phyloP scores from a whole-genome alignment of 1,140 invertebrate species.

The Drosophila watanabei region DNA sequence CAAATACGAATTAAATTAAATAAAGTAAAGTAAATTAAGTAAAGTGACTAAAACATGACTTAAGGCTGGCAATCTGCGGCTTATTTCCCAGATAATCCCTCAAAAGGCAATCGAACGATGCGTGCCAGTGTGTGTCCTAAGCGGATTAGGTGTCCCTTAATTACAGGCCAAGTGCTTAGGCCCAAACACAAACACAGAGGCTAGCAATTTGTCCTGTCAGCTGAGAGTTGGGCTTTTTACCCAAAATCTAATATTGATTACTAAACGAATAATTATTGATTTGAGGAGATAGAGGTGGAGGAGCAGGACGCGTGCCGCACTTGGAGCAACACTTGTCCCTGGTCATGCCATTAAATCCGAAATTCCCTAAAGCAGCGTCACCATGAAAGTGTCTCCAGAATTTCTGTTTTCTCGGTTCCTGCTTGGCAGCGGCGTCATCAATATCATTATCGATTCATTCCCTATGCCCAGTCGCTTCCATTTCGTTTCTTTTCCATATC shows the following conservation, averaged over 20 bases:
- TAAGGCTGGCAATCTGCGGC: slow-evolving; percentile 3
- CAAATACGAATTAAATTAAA: not conserved
- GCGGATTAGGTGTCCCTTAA: slow-evolving; percentile 50
- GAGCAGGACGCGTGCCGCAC: not conserved
- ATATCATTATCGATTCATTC: slow-evolving; percentile 49
- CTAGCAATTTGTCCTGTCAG: slow-evolving; percentile 16
- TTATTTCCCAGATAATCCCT: slow-evolving; percentile 19
- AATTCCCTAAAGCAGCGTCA: not conserved
- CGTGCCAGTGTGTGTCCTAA: slow-evolving; percentile 24
- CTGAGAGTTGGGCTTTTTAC: slow-evolving; percentile 4
- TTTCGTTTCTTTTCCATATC: slow-evolving; percentile 51
- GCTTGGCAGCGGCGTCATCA: slow-evolving; percentile 39
- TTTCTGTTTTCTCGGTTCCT: not conserved
- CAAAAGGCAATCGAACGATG: slow-evolving; percentile 7
- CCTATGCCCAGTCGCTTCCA: slow-evolving; percentile 23
- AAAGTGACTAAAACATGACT: slow-evolving; percentile 25
- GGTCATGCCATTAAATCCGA: slow-evolving; percentile 31
- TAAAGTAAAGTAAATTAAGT: not conserved
- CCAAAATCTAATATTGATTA: slow-evolving; percentile 47
- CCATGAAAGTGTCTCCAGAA: slow-evolving; percentile 5
- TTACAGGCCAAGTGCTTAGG: slow-evolving; percentile 31
- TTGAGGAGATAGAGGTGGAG: not conserved
- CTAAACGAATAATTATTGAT: slow-evolving; percentile 47
- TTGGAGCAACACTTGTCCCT: slow-evolving; percentile 22
- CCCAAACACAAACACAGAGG: slow-evolving; percentile 21